Conservation (phyloP, 2,113 vertebrate genomes). For the Tetrax tetrax region DNA sequence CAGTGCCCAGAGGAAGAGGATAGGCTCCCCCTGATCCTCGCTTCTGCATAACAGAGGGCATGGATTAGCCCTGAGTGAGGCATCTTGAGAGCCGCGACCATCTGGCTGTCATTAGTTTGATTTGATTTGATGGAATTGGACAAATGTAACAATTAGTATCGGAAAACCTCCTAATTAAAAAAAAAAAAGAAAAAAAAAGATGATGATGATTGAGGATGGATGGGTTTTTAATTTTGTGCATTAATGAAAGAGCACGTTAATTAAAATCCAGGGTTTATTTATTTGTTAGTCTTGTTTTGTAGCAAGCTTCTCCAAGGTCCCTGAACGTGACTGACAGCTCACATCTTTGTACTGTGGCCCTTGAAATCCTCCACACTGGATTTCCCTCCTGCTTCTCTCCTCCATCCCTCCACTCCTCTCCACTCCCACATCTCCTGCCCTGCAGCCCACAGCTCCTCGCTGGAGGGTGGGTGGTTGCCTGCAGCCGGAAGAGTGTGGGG, state of each 20-base stretch:
- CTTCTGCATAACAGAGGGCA: neutral
- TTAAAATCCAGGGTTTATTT: slow-evolving; percentile 54
- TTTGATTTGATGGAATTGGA: slow-evolving; percentile 61
- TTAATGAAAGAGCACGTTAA: slow-evolving; percentile 1
- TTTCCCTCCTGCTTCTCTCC: neutral
- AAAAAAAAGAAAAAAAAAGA: neutral
- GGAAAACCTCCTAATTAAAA: slow-evolving; percentile 59
- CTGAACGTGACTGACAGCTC: neutral
- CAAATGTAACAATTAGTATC: slow-evolving; percentile 61
- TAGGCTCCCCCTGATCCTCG: neutral
- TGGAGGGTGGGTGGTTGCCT: neutral
- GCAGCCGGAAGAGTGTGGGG: neutral
- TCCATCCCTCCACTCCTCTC: neutral
- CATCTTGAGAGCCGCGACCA: slow-evolving; percentile 45
- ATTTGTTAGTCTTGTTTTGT: neutral
- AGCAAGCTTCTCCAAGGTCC: neutral
- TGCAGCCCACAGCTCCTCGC: neutral
- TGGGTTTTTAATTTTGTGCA: slow-evolving; percentile 47
- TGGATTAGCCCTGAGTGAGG: slow-evolving; percentile 34
- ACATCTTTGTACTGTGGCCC: rapidly evolving
- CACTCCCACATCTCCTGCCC: neutral
- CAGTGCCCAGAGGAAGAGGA: neutral
- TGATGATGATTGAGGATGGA: neutral
- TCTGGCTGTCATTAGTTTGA: slow-evolving; percentile 56
- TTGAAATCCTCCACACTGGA: neutral